These are phyloP conservation scores for Zaprionus ghesquierei DNA, from an alignment of 1,140 invertebrate genomes.

Conservation along the genomic window DNA sequence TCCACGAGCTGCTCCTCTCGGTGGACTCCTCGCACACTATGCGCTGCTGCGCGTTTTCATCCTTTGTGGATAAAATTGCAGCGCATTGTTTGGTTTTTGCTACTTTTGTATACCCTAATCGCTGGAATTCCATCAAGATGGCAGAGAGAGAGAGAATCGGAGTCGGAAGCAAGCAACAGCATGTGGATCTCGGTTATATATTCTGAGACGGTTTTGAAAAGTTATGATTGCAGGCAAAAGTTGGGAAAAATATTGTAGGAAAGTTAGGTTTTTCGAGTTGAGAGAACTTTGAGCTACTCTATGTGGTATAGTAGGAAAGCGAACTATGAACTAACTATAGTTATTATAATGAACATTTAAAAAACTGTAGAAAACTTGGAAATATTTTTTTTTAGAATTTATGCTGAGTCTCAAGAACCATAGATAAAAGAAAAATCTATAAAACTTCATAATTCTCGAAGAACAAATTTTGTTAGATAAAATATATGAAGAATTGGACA, in stretches of 20 bases:
- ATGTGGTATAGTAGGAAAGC: not conserved
- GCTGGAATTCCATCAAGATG: not conserved
- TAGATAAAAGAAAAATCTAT: no score
- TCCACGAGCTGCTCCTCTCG: conserved; percentile 10
- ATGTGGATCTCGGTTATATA: not conserved
- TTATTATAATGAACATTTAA: no score
- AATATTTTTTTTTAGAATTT: no score
- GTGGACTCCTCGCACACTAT: conserved; percentile 33
- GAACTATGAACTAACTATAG: no score
- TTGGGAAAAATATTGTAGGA: not conserved
- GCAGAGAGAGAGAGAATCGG: not conserved
- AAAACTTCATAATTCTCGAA: no score
- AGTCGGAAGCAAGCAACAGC: not conserved
- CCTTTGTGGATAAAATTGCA: conserved; percentile 68
- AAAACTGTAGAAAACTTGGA: no score
- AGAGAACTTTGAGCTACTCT: not conserved
- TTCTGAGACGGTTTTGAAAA: not conserved
- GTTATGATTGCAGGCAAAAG: not conserved
- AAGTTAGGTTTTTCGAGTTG: not conserved
- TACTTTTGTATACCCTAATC: conserved; percentile 42
- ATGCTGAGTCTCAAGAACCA: no score
- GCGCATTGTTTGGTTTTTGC: conserved; percentile 62
- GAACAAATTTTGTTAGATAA: no score
- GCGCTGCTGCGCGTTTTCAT: conserved; percentile 51
- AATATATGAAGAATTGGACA: no score